phyloP scores from a whole-genome alignment of 2,797 vertebrate species.

The Moxostoma hubbsi region DNA sequence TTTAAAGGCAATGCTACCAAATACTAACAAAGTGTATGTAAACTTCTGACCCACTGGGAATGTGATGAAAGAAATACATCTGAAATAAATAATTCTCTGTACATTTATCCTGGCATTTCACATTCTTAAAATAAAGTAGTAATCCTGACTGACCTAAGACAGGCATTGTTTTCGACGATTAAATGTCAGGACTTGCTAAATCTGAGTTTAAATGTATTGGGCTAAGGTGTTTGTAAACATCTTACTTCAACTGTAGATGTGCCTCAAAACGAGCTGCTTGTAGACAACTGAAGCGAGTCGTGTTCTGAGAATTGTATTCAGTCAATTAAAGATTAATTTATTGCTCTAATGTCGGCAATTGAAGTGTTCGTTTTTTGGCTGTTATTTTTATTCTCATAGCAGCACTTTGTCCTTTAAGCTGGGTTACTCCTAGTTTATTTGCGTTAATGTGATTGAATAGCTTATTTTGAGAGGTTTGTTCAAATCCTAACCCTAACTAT shows the following conservation, averaged over 20 bases:
- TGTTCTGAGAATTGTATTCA: slow-evolving; percentile 49
- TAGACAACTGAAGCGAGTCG: slow-evolving; percentile 55
- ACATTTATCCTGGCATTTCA: too few relatives aligned
- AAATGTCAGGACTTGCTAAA: too few relatives aligned
- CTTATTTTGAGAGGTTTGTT: not conserved
- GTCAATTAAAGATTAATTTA: slow-evolving; percentile 55
- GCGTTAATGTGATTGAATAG: not conserved
- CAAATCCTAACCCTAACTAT: not conserved
- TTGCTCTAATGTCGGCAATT: slow-evolving; percentile 49
- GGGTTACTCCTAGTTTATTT: not conserved
- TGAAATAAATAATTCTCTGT: too few relatives aligned
- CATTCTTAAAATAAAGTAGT: too few relatives aligned
- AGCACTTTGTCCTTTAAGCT: not conserved
- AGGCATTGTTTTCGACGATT: too few relatives aligned
- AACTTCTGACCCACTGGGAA: too few relatives aligned
- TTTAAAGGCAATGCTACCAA: too few relatives aligned
- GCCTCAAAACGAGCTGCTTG: slow-evolving; percentile 29
- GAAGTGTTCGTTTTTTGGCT: slow-evolving; percentile 23
- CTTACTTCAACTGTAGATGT: not conserved
- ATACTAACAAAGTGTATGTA: too few relatives aligned
- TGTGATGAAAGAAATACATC: too few relatives aligned
- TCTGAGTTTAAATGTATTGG: too few relatives aligned
- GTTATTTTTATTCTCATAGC: not conserved
- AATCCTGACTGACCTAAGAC: too few relatives aligned
- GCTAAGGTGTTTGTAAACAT: too few relatives aligned